phyloP scores from a whole-genome alignment of 2,113 vertebrate species.

The Malurus melanocephalus region DNA sequence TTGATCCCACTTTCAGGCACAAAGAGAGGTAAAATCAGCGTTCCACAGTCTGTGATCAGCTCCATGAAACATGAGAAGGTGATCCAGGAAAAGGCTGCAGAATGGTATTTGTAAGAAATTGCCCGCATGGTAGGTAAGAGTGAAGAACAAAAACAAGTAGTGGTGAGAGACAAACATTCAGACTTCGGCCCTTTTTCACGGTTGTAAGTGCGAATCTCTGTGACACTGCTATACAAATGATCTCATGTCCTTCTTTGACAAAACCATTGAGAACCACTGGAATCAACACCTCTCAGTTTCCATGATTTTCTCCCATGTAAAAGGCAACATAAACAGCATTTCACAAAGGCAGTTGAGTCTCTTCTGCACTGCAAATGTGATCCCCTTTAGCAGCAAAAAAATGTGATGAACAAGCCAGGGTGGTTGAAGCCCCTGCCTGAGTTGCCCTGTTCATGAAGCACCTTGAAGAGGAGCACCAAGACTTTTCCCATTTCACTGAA shows the following conservation, averaged over 20 bases:
- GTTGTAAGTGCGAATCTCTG: neutral
- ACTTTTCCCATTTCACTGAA: neutral
- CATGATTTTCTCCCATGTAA: neutral
- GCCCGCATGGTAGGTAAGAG: neutral
- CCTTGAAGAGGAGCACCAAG: neutral
- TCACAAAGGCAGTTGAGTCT: neutral
- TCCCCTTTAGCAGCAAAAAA: neutral
- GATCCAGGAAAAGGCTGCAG: neutral
- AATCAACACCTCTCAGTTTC: neutral
- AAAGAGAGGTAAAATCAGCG: rapidly evolving
- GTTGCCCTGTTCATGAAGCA: neutral
- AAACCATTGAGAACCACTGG: neutral
- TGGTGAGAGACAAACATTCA: neutral
- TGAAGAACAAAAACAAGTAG: neutral
- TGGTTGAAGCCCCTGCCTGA: neutral
- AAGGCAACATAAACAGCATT: neutral
- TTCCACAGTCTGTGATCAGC: rapidly evolving
- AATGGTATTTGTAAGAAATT: neutral
- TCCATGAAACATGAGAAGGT: neutral
- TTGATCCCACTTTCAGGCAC: neutral
- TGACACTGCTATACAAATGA: neutral
- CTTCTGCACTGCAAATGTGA: neutral
- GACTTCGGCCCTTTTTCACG: neutral
- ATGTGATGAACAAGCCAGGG: neutral
- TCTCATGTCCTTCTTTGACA: neutral